Base-by-base conservation (phyloP, 1,140 invertebrate species). In the Drosophila ananassae region DNA sequence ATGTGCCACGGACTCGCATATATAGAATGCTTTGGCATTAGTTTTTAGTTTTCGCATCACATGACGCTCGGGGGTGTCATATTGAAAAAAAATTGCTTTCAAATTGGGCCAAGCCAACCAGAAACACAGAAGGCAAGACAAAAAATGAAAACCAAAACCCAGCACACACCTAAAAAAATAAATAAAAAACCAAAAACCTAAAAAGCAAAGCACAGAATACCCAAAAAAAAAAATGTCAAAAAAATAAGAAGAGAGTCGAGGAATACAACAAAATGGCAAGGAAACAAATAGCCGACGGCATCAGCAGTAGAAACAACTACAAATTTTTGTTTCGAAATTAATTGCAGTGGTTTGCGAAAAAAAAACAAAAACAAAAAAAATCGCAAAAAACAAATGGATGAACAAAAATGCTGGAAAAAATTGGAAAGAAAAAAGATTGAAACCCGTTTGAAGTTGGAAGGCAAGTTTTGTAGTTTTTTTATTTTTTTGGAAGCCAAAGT, bases 31-130 rank as follows among this genome's bases (percentile, higher is more conserved):
- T 62, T 46, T 39, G 68, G 74, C 78, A 81, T 85, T 87, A 85
- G 77, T 85, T 81, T 74, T 87, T 87, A 87, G 73, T 85, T 85
- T 87, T 61, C 77, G 72, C 81, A 77, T 85, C 77, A 85, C 69
- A 80, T 80, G 81, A 74, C 57, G 81, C 81, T 85, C 66, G 81
- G 63, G 81, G 77, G 78, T 85, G 81, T 87, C 82, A 85, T 87
- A 85, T 87, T 87, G 81, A 78, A 52, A 85, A 78, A 84, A 81
- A 85, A 85, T 85, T 77, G 82, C 74, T 87, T 81, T 81, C 64
- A 72, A 85, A 85, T 85, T 85, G 81, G 81, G 73, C 60, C 81
- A 85, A 75, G 58, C 82, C 57, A 37, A 57, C 63, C 55, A 60
- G 67, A 69, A 76, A 62, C 57, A 56, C 51, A 55, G 39, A 24